Percentiles rank a stretch among this genome's conserved stretches.
Conservation (phyloP, 2,888 invertebrate species). For the Deilephila elpenor region DNA sequence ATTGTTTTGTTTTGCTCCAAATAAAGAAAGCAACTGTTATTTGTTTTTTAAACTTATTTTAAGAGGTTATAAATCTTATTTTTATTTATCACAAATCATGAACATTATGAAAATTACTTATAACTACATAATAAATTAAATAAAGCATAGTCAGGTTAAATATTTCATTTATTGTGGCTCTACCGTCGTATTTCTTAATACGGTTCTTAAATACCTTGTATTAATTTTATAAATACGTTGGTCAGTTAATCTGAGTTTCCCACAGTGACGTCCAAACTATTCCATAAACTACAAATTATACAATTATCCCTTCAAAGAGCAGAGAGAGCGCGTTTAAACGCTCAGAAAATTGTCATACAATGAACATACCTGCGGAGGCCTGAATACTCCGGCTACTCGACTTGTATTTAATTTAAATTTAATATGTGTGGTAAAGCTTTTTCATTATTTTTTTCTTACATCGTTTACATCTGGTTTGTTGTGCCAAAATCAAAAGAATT, state of each 20-base stretch:
- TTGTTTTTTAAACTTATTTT: neutral
- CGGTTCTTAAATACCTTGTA: neutral
- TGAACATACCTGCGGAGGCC: conserved; percentile 35
- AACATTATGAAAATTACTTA: neutral
- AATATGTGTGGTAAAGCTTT: neutral
- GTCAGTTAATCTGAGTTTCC: conserved; percentile 20
- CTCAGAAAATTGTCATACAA: conserved; percentile 46
- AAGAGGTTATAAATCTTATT: neutral
- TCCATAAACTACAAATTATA: conserved; percentile 36
- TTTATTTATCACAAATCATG: neutral
- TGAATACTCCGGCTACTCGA: neutral
- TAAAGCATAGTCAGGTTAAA: neutral
- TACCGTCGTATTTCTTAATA: neutral
- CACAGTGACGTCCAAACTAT: conserved; percentile 32
- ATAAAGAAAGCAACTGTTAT: neutral
- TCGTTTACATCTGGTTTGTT: neutral
- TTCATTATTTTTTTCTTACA: neutral
- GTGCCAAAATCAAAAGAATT: neutral
- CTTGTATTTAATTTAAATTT: neutral
- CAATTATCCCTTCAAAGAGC: conserved; percentile 51
- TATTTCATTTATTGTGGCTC: neutral
- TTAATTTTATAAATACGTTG: neutral
- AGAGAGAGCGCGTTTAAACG: conserved; percentile 42
- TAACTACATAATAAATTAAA: neutral
- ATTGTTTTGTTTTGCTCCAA: neutral